These are phyloP conservation scores for Perca flavescens DNA, from an alignment of 2,113 vertebrate genomes.

Conservation along the genomic window DNA sequence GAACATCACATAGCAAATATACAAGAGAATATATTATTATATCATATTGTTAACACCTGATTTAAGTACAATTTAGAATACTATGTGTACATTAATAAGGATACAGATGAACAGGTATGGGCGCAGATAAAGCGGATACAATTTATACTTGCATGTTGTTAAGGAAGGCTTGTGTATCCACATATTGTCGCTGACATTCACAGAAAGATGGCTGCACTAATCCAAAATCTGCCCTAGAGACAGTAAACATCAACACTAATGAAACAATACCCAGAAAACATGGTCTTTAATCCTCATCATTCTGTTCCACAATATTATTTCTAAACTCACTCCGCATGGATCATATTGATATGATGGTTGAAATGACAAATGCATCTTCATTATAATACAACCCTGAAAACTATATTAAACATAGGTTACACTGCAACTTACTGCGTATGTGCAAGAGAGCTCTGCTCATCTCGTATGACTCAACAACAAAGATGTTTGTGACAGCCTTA, in stretches of 20 bases:
- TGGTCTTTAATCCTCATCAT: slow-evolving; percentile 37
- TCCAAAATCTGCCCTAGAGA: slow-evolving; percentile 49
- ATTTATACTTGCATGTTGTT: slow-evolving; percentile 11
- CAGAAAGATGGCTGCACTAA: slow-evolving; percentile 42
- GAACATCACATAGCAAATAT: slow-evolving; percentile 26
- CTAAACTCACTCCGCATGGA: slow-evolving; percentile 23
- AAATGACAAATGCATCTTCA: slow-evolving; percentile 2
- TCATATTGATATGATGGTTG: slow-evolving; percentile 13
- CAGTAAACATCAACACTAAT: slow-evolving; percentile 51
- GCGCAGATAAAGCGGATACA: background rate
- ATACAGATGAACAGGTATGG: slow-evolving; percentile 7
- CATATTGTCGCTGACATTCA: slow-evolving; percentile 28
- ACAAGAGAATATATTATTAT: background rate
- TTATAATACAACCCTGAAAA: slow-evolving; percentile 13
- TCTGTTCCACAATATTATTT: slow-evolving; percentile 36
- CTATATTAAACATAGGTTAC: slow-evolving; percentile 36
- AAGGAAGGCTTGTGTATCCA: background rate
- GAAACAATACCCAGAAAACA: slow-evolving; percentile 45
- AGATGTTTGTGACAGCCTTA: background rate
- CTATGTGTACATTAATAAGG: background rate
- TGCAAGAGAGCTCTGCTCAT: slow-evolving; percentile 3
- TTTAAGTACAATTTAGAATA: slow-evolving; percentile 26
- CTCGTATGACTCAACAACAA: background rate
- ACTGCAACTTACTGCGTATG: background rate
- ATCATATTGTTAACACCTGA: slow-evolving; percentile 17